These are phyloP conservation scores for Dicerorhinus sumatrensis DNA, from an alignment of 2,113 vertebrate species.

Conservation along the genomic window DNA sequence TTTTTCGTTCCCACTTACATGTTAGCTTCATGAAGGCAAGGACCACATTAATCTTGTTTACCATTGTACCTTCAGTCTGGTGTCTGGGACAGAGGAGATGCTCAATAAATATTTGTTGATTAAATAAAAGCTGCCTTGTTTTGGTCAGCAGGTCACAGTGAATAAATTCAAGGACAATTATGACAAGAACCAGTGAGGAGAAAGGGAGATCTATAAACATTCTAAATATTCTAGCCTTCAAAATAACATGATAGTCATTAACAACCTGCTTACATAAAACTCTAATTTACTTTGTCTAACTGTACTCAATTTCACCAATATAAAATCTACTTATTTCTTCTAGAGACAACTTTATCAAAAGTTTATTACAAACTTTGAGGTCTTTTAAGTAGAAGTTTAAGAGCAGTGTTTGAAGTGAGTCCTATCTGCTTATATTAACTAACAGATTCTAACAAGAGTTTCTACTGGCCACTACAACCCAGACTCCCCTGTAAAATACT, in stretches of 20 bases:
- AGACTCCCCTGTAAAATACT: neutral
- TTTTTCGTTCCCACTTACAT: neutral
- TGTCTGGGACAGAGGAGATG: neutral
- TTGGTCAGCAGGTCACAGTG: neutral
- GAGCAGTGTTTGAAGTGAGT: neutral
- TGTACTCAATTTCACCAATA: neutral
- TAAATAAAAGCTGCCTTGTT: neutral
- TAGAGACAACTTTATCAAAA: neutral
- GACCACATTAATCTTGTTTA: neutral
- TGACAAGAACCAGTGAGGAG: neutral
- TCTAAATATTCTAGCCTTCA: neutral
- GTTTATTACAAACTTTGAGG: neutral
- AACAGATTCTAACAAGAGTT: neutral
- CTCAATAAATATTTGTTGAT: neutral
- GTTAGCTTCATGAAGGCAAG: neutral
- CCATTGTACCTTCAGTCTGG: neutral
- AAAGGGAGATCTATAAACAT: neutral
- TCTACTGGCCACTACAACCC: neutral
- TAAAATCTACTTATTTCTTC: neutral
- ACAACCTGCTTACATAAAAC: neutral
- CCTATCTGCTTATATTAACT: neutral
- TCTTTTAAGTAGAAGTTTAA: neutral
- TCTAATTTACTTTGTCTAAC: neutral
- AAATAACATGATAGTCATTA: neutral
- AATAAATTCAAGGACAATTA: neutral